Base-by-base conservation (phyloP, 2,113 vertebrate species). In the Oryzias curvinotus region DNA sequence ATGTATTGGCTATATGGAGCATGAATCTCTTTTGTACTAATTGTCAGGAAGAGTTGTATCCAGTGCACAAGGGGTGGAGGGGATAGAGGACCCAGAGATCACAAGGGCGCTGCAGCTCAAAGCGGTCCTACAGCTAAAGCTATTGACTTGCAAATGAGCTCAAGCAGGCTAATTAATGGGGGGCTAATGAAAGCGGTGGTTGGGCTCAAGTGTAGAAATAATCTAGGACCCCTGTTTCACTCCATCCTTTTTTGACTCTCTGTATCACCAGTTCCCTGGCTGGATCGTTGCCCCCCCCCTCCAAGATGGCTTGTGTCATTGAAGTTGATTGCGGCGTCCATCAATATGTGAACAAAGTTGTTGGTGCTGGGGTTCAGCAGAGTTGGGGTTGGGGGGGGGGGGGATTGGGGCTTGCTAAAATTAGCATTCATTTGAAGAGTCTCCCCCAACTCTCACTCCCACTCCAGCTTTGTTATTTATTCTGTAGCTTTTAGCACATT, bases 131-230 rank as follows among this genome's bases (percentile, higher is more conserved):
- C 92, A 95, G 93, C 93, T 95, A 94, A 92, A 92, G 92, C 88
- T 93, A 94, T 94, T 92, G 92, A 96, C 94, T 97, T 96, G 95
- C 95, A 97, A 96, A 98, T 97, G 95, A 96, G 95, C 94, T 94
- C 92, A 94, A 96, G 94, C 90, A 95, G 93, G 94, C 94, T 96
- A 98, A 98, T 97, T 97, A 97, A 95, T 94, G 91, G 91, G 74
- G 77, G 90, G 91, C 90, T 96, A 97, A 97, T 96, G 95, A 96
- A 96, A 94, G 92, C 90, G 89, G 87, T 91, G 94, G 95, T 92
- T 92, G 93, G 94, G 93, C 92, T 92, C 80, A 81, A 74, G 68
- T 54, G 75, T 77, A 84, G 76, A 93, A 95, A 93, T 93, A 93
- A 86, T 84, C 78, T 89, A 84, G 90, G 81, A 92, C 87, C 71